These are phyloP conservation scores for Petroica traversi DNA, from an alignment of 2,113 vertebrate genomes.

Conservation along the genomic window DNA sequence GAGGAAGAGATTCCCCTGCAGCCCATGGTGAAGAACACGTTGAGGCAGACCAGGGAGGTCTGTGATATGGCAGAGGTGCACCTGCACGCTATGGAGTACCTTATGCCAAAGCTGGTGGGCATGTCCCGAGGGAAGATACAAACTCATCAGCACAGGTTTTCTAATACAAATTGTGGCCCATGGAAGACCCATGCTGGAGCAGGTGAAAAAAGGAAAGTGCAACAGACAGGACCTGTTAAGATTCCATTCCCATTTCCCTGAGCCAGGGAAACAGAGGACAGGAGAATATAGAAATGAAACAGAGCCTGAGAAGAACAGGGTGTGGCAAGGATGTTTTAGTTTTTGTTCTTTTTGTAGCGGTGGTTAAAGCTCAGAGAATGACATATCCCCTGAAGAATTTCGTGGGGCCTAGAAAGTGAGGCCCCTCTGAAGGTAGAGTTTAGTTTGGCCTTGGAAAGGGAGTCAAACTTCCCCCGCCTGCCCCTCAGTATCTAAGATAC, in stretches of 20 bases:
- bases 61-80: too few relatives aligned
- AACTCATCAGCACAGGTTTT: background rate
- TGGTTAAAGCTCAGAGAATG: too few relatives aligned
- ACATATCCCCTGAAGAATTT: too few relatives aligned
- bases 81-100: rapidly evolving
- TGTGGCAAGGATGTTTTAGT: rapidly evolving
- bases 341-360: background rate
- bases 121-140: background rate
- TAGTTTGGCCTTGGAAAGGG: too few relatives aligned
- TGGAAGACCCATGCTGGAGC: background rate
- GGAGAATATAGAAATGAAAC: background rate
- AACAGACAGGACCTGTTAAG: background rate
- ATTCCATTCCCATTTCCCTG: background rate
- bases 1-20: background rate
- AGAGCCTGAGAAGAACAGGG: background rate
- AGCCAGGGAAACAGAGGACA: background rate
- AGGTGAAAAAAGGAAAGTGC: background rate
- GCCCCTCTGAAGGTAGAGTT: too few relatives aligned
- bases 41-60: background rate
- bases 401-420: too few relatives aligned
- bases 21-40: rapidly evolving
- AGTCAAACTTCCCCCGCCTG: too few relatives aligned
- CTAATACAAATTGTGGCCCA: rapidly evolving
- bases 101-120: rapidly evolving
- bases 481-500: too few relatives aligned